Evolutionary conservation across 2,797 vertebrate species (phyloP), one percentile per base, ranked within the genome.

Genomic region (Sebastes taczanowskii): DNA sequence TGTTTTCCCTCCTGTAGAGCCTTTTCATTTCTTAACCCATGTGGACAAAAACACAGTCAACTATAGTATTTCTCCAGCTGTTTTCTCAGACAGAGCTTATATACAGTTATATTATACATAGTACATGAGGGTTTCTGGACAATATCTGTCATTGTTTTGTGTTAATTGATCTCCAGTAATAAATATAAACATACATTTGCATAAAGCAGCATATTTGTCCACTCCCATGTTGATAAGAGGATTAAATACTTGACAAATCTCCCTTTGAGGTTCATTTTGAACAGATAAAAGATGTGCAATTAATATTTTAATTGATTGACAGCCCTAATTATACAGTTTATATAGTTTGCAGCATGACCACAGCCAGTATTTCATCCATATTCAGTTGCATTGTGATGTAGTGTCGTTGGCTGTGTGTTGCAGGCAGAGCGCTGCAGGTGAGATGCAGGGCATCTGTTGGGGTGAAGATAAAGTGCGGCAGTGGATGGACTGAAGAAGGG

Each of bases 371-470:
- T 77, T 46, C 1, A 13, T 27, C 13, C 4, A n/a, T 22, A 42
- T 60, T 6, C 22, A 3, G 35, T 9, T 30, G 10, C 42, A n/a
- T 11, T 27, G 23, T 60, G 16, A 70, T 56, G 14, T 27, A 2
- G 52, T 2, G 6, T 49, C 11, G 10, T 23, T 62, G 14, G 23
- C 9, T 52, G 46, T 82, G 79, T 53, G 38, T 25, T 20, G 59
- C 29, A 46, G 58, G 78, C 42, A 8, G 62, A 76, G 42, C 14
- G 23, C 78, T 60, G 77, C 80, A 66, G 80, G 74, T 85, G 66
- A 69, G 62, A 22, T 23, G 27, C 7, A 64, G 18, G 5, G 53
- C 76, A 42, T 79, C 68, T 73, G 71, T 4, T 20, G n/a, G 30
- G 62, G 49, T 11, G 5, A 3, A 20, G 70, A 69, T 46, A 2